A percentile compares a stretch with the other conserved stretches of the same genome.
Evolutionary conservation across 1,140 invertebrate species (phyloP).

Genomic region (Rhyzopertha dominica): DNA sequence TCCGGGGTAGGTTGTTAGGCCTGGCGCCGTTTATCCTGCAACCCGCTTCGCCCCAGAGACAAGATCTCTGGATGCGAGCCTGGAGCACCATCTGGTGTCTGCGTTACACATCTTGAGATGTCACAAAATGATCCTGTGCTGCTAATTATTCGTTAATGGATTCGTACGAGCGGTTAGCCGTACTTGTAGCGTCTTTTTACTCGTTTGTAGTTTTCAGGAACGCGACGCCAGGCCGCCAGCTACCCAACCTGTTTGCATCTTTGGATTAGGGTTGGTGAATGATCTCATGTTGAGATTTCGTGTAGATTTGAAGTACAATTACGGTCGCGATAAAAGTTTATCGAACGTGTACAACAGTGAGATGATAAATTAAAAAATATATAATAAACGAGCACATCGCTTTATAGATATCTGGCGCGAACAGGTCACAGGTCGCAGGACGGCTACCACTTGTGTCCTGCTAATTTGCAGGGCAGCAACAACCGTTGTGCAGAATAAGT

Average conservation of each 20-base stretch:
- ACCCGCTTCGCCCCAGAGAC: constrained; percentile 18
- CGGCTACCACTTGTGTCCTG: too few species aligned
- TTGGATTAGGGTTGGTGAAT: too few species aligned
- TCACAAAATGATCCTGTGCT: constrained; percentile 33
- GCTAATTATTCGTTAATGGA: constrained; percentile 38
- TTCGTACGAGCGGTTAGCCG: constrained; percentile 20
- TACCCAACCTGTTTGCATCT: constrained; percentile 39
- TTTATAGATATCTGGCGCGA: constrained; percentile 17
- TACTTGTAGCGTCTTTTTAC: constrained; percentile 28
- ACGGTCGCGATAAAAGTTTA: too few species aligned
- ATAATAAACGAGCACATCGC: too few species aligned
- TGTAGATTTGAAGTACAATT: too few species aligned
- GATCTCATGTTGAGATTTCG: too few species aligned
- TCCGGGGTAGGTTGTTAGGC: too few species aligned
- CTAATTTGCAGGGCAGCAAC: too few species aligned
- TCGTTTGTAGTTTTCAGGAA: constrained; percentile 29
- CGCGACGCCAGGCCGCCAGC: constrained; percentile 28
- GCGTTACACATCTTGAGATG: constrained; percentile 20
- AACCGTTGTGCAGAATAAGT: background rate
- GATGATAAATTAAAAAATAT: too few species aligned
- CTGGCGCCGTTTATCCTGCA: constrained; percentile 24
- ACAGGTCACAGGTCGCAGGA: constrained; percentile 34
- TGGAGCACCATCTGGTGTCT: constrained; percentile 29
- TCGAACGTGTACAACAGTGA: too few species aligned
- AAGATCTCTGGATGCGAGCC: constrained; percentile 15